These are phyloP conservation scores for Drosophila acutilabella DNA, from an alignment of 2,888 invertebrate species.

Conservation along the genomic window DNA sequence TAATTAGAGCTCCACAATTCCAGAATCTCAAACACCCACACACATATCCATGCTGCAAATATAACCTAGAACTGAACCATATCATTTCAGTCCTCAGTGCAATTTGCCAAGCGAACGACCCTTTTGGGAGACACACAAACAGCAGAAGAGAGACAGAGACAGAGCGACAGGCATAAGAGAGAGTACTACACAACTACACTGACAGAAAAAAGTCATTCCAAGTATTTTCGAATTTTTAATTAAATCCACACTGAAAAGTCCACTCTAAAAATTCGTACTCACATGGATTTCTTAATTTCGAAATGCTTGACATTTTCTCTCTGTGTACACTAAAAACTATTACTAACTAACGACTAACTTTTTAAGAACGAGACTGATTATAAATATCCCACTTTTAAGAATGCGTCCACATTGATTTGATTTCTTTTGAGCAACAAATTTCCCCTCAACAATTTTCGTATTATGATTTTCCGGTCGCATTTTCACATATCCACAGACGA, in stretches of 20 bases:
- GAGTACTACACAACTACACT: too few species aligned
- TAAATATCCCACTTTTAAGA: constrained; percentile 13
- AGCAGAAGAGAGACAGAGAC: neutral
- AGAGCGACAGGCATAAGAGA: too few species aligned
- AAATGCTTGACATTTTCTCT: too few species aligned
- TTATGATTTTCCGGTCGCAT: constrained; percentile 9
- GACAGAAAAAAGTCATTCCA: too few species aligned
- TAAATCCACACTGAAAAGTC: too few species aligned
- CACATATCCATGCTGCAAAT: neutral
- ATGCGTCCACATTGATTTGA: constrained; percentile 21
- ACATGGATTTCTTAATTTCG: too few species aligned
- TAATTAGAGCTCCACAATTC: neutral
- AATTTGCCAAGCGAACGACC: constrained; percentile 1
- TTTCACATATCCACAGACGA: constrained; percentile 7
- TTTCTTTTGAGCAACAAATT: constrained; percentile 15
- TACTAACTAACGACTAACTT: constrained; percentile 26
- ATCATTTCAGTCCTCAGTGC: constrained; percentile 8
- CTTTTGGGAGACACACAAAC: neutral
- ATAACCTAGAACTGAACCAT: constrained; percentile 5
- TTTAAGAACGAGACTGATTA: constrained; percentile 47
- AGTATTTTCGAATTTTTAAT: too few species aligned
- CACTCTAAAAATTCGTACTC: too few species aligned
- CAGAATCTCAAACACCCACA: constrained; percentile 5
- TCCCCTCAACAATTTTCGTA: constrained; percentile 7
- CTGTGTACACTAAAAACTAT: neutral